Evolutionary conservation across 23 tunicate genomes (phyloP), one percentile per base, ranked within the genome.

Genomic region (Botrylloides violaceus): DNA sequence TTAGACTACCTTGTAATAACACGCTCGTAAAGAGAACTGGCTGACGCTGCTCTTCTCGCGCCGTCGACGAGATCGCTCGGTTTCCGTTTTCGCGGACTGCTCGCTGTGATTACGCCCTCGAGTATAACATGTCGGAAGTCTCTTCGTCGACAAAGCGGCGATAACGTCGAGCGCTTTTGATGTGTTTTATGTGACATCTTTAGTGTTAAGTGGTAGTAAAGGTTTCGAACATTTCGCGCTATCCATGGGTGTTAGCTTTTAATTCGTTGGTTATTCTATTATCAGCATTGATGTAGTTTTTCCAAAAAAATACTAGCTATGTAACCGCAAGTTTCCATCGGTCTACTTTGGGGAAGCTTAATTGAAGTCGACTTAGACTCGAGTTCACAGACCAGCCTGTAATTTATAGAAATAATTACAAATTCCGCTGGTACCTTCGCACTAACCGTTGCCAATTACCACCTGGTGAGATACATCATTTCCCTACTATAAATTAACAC

Each of bases 1-100:
- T 43, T 43, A 43, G 53, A 43, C 53, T 43, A 43, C 53, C 53
- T 43, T 43, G 53, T 43, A 43, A 43, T 43, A 43, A 43, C 53
- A 43, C 9, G 53, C 53, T 43, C 15, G 53, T 43, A 43, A 43
- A 43, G 53, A 43, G 53, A 43, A 43, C 53, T 15, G 53, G 53
- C 53, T 15, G 53, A 43, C 53, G 53, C 53, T 43, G 53, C 53
- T 43, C 53, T 43, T 9, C 53, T 43, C 15, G 53, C 9, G 53
- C 53, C 53, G 53, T 9, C 53, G 53, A 43, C 53, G 53, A 9
- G 53, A 43, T 9, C 53, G 9, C 53, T 43, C 53, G 53, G 53
- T 43, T 43, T 43, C 53, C 53, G 53, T 15, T 43, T 43, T 43
- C 53, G 53, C 53, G 53, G 15, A 43, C 53, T 7, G 53, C 53